phyloP scores from a whole-genome alignment of 37 sponge, comb jelly and placozoan genomes.

The Oscarella lobularis region DNA sequence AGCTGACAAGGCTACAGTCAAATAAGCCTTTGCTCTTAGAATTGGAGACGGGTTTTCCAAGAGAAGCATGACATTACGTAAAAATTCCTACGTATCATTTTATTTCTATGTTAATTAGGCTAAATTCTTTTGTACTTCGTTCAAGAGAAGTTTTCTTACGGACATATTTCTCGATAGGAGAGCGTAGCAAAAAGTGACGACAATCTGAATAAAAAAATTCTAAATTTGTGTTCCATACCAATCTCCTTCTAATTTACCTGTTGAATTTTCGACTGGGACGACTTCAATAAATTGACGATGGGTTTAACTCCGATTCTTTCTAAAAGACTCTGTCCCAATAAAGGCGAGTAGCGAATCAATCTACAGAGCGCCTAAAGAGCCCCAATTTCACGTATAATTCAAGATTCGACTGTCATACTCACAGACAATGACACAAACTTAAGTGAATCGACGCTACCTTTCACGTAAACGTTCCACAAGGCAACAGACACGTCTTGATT shows the following conservation, averaged over 20 bases:
- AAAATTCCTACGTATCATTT: background rate
- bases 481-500: background rate
- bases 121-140: background rate
- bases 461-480: background rate
- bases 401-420: background rate
- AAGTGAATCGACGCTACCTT: background rate
- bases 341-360: background rate
- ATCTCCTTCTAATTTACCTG: background rate
- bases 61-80: background rate
- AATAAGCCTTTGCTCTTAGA: background rate
- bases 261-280: background rate
- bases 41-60: background rate
- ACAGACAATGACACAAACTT: background rate
- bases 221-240: background rate
- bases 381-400: background rate
- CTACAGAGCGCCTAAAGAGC: background rate
- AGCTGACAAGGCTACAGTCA: constrained; percentile 2
- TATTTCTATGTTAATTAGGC: too few relatives aligned
- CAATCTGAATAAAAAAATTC: background rate
- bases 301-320: background rate
- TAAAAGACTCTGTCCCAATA: background rate
- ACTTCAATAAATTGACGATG: background rate
- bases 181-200: background rate
- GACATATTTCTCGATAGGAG: background rate
- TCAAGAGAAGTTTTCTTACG: background rate